Conservation (phyloP, 2,888 invertebrate genomes). For the Furcula furcula region DNA sequence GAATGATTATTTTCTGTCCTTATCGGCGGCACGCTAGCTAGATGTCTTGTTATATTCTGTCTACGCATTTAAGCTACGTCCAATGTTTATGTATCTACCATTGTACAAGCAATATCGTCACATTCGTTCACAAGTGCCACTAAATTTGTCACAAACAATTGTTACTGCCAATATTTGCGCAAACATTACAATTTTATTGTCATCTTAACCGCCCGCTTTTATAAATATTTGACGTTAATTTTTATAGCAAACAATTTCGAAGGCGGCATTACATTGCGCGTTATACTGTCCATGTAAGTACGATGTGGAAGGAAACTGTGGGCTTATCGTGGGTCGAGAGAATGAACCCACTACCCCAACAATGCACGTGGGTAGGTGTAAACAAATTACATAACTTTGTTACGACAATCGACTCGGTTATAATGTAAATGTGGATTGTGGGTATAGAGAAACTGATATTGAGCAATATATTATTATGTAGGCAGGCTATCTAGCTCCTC, state of each 20-base stretch:
- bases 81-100: no score
- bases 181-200: no score
- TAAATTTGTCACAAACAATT: no score
- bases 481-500: no score
- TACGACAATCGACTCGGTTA: constrained; percentile 32
- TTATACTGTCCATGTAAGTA: constrained; percentile 47
- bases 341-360: constrained; percentile 47
- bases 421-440: constrained; percentile 10
- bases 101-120: no score
- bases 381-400: constrained; percentile 52
- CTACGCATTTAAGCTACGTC: no score
- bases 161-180: no score
- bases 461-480: not conserved
- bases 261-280: constrained; percentile 29
- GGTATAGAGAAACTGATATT: not conserved
- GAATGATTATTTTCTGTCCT: no score
- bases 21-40: no score
- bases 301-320: constrained; percentile 45
- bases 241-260: constrained; percentile 37
- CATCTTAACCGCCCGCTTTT: no score
- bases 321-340: constrained; percentile 48
- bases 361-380: constrained; percentile 43
- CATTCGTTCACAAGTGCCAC: no score
- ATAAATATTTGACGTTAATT: constrained; percentile 24
- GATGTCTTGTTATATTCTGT: no score